Evolutionary conservation across 2,888 invertebrate species (phyloP), one percentile per base, ranked within the genome.

Genomic region (Drosophila multiciliata): DNA sequence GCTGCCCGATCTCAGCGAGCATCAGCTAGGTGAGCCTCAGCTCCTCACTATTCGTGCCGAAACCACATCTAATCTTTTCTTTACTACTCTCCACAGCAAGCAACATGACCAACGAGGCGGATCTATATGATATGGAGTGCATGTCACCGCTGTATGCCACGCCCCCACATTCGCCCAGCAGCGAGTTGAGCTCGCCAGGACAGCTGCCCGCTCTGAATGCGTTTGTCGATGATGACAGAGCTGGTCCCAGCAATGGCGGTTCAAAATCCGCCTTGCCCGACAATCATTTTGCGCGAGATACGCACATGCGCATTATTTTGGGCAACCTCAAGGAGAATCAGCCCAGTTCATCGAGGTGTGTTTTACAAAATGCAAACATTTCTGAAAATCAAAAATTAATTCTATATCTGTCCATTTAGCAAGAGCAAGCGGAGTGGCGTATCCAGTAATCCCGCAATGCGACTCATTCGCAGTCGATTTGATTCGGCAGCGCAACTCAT

Each of bases 291-390:
- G 96, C 96, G 62, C 94, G 97, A n/a, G 97, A 98, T 91, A 97
- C 97, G 0, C 98, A 98, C 90, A 98, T 98, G 97, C 94, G 97
- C 76, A 98, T 98, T 79, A 98, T 98, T 83, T 93, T 98, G 76
- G 97, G 97, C 0, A 95, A 95, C 38, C 89, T 93, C 0, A 93
- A 93, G 65, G 93, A 93, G 66, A 92, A 90, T 76, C 93, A 92
- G 83, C 89, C 92, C 55, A 91, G 91, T 66, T 92, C 92, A 50
- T 93, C 93, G 12, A 90, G 92, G 93, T 93, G 64, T n/a, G 48
- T 20, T 5, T 11, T n/a, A 26, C 5, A 35, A n/a, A 20, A 29
- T 23, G 38, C 17, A 32, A 11, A 11, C 4, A 29, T 7, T 36
- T n/a, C 0, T 3, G 2, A 9, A 26, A n/a, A 15, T 15, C 3